Conservation (phyloP, 2,113 vertebrate genomes). For the Malurus alboscapulatus region DNA sequence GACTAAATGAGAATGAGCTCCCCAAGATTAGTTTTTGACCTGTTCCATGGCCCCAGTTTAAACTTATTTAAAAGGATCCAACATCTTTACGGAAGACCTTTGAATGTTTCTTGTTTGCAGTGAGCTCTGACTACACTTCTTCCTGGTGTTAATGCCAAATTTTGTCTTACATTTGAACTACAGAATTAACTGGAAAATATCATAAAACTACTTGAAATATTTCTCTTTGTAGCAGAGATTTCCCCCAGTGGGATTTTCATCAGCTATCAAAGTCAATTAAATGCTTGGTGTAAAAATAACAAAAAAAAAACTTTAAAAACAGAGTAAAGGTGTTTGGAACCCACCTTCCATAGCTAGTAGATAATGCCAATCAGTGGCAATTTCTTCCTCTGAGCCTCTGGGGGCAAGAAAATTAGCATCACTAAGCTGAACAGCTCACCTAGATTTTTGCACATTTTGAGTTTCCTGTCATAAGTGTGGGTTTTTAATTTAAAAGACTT, state of each 20-base stretch:
- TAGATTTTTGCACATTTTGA: background rate
- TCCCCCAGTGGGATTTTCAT: background rate
- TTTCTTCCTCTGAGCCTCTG: background rate
- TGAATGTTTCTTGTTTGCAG: background rate
- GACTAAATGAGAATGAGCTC: background rate
- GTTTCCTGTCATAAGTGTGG: background rate
- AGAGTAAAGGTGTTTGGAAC: background rate
- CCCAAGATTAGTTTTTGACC: background rate
- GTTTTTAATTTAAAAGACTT: constrained; percentile 5
- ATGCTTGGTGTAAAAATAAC: background rate
- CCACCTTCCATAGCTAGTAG: background rate
- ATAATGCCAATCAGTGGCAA: background rate
- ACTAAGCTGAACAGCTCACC: background rate
- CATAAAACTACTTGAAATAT: background rate
- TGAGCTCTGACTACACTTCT: background rate
- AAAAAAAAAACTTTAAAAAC: background rate
- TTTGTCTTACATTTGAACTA: background rate
- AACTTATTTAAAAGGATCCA: background rate
- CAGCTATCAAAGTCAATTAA: background rate
- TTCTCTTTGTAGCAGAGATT: background rate
- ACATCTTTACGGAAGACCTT: background rate
- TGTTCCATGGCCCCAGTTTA: background rate
- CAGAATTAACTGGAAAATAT: background rate
- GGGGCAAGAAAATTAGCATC: background rate
- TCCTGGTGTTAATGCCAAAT: background rate